Base-by-base conservation (phyloP, 37 sponge, comb jelly and placozoan species). In the Cliona cf. orientalis region DNA sequence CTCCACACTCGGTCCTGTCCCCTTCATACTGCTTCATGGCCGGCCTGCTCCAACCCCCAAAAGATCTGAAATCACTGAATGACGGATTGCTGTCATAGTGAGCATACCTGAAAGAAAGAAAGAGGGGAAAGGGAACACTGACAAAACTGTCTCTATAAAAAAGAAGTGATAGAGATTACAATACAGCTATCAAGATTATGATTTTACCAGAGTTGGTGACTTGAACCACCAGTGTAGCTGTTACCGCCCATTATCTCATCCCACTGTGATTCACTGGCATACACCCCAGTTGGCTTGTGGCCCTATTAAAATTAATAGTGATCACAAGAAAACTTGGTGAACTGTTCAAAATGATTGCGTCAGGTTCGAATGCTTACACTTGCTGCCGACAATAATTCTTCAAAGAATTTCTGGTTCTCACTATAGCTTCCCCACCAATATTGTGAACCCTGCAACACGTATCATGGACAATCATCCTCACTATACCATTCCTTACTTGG, bases 241-340 rank as follows among this genome's bases (percentile, higher is more conserved):
- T n/a, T n/a, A 42, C 34, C 14, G 9, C 95, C 95, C 91, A 95
- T 91, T 3, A 95, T 95, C 14, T 46, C 14, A 46, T 70, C 57
- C 95, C 95, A 95, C 86, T 95, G 95, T 6, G 65, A 91, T 37
- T 84, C 65, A 76, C 92, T 91, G 43, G 92, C 75, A 63, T 95
- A 95, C 78, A 95, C 92, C 38, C 95, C 95, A 65, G 84, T 84
- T 26, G 44, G 57, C 77, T 88, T 91, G 39, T 85, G 42, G 19
- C n/a, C 64, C 95, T 95, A 58, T 23, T 75, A 6, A 19, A 3
- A 72, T 35, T 49, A 9, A 49, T 49, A 35, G 28, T 2, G 4
- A 32, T 66, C 32, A 45, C 4, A 29, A n/a, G 14, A 44, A 3
- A 44, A 71, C 46, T 31, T 44, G 23, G 49, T 5, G 28, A 5